A percentile compares a stretch with the other conserved stretches of the same genome.
Conservation (phyloP, 2,113 vertebrate genomes). For the Nanger granti region DNA sequence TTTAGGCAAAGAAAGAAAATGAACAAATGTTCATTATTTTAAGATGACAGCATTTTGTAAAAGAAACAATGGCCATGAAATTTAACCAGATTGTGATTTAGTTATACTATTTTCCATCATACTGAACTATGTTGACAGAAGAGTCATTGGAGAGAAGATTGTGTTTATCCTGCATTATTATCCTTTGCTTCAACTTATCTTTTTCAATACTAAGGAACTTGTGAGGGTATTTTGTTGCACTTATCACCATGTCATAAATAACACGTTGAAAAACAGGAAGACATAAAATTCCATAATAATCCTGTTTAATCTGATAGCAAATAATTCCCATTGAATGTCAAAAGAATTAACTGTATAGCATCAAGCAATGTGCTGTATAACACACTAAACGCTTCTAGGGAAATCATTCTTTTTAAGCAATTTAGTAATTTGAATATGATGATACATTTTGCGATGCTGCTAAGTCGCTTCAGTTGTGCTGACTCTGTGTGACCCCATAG, state of each 20-base stretch:
- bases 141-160: not conserved
- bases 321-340: not conserved
- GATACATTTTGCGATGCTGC: not conserved
- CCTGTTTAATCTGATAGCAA: not conserved
- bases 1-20: slow-evolving; percentile 1
- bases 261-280: not conserved
- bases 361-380: not conserved
- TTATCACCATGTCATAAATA: not conserved
- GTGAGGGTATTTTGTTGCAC: not conserved
- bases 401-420: not conserved
- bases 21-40: slow-evolving; percentile 5
- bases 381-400: not conserved
- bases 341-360: not conserved
- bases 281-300: not conserved
- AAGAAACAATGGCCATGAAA: not conserved
- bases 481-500: too few species aligned
- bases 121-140: not conserved
- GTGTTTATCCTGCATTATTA: not conserved
- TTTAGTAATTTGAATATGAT: not conserved
- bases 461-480: not conserved
- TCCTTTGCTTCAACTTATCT: not conserved
- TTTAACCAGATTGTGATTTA: not conserved
- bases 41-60: not conserved
- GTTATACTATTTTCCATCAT: not conserved
- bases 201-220: not conserved